Percentiles rank a stretch among this genome's conserved stretches.
phyloP scores from a whole-genome alignment of 2,113 vertebrate genomes.

The Orycteropus afer region DNA sequence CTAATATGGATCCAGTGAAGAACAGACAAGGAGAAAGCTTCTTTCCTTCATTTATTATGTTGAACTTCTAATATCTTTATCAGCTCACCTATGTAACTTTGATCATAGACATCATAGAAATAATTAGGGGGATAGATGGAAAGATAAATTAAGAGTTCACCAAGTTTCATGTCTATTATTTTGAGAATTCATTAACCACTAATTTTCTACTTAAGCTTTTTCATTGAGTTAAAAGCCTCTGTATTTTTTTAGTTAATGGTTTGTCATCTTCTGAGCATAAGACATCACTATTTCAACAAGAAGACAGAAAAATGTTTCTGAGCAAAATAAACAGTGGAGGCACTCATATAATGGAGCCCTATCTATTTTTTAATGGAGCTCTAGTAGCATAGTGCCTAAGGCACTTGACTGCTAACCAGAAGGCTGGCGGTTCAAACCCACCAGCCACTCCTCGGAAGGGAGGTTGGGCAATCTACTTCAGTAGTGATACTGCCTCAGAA shows the following conservation, averaged over 20 bases:
- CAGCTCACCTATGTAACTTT: conserved; percentile 9
- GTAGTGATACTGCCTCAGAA: no score
- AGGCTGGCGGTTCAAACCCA: no score
- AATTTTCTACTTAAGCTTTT: conserved; percentile 66
- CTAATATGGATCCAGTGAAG: neutral
- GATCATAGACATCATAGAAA: conserved; percentile 43
- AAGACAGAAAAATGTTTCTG: conserved; percentile 81
- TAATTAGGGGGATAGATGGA: conserved; percentile 56
- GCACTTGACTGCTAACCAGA: no score
- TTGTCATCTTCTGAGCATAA: conserved; percentile 79
- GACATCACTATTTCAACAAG: conserved; percentile 81
- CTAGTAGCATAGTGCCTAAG: no score
- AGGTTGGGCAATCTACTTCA: no score
- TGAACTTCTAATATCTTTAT: conserved; percentile 59
- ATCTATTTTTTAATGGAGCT: conserved; percentile 90
- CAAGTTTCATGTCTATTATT: conserved; percentile 58
- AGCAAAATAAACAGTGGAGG: conserved; percentile 76
- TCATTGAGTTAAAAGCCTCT: conserved; percentile 72
- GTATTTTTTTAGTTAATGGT: conserved; percentile 61
- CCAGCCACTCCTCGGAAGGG: no score
- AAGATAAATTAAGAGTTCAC: conserved; percentile 63
- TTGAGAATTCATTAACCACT: conserved; percentile 61
- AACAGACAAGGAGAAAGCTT: neutral
- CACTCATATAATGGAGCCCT: conserved; percentile 81
- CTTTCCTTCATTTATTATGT: conserved; percentile 61